Percentiles rank a stretch among this genome's conserved stretches.
These are phyloP conservation scores for Brevimyrus niger DNA, from an alignment of 2,113 vertebrate genomes.

Conservation along the genomic window DNA sequence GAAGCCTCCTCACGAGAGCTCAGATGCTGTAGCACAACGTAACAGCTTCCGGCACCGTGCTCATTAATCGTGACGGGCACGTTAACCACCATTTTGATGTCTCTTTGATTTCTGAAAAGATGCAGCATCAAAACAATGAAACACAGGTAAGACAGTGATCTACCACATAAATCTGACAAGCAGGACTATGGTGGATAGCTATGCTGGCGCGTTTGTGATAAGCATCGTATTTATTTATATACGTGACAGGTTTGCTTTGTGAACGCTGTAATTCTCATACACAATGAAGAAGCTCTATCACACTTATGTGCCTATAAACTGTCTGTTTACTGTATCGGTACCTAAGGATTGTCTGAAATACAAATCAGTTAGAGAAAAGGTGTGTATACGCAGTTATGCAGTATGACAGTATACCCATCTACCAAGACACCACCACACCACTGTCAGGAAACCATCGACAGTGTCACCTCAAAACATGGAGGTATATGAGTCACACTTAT, in stretches of 20 bases:
- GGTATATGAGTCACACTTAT: neutral
- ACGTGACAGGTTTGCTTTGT: neutral
- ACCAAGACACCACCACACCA: neutral
- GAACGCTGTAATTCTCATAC: neutral
- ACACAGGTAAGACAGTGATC: neutral
- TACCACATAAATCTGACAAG: neutral
- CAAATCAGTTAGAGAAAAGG: neutral
- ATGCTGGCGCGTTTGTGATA: neutral
- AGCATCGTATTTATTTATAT: neutral
- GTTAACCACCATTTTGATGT: neutral
- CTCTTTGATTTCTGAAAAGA: neutral
- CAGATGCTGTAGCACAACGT: neutral
- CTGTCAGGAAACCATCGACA: neutral
- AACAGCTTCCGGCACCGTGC: neutral
- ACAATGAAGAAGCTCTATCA: neutral
- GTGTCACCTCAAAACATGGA: neutral
- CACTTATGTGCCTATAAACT: neutral
- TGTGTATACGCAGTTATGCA: neutral
- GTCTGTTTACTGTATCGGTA: neutral
- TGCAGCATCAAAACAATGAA: neutral
- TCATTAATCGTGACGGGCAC: neutral
- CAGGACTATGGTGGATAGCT: neutral
- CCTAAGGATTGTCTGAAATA: neutral
- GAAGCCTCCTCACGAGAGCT: neutral
- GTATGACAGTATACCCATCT: neutral